Conservation (phyloP, 2,113 vertebrate genomes). For the Otolemur garnettii region DNA sequence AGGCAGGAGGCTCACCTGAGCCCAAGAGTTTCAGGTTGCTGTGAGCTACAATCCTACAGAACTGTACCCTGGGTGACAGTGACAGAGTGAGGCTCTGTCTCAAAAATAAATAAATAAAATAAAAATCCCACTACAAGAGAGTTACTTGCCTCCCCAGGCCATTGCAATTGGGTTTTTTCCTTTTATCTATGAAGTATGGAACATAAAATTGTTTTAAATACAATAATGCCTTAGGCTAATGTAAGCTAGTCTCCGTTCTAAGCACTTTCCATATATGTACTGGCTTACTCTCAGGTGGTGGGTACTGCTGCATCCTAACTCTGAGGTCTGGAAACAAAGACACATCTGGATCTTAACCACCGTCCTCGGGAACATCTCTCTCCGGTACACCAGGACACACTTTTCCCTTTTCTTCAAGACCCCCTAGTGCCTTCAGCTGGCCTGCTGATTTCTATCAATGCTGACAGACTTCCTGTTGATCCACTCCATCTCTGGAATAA, state of each 20-base stretch:
- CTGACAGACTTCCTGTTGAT: not conserved
- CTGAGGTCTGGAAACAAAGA: not conserved
- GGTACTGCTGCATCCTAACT: not conserved
- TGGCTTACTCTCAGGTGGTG: not conserved
- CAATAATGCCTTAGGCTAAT: not conserved
- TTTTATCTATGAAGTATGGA: no score
- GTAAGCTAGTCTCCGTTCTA: not conserved
- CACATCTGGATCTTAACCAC: not conserved
- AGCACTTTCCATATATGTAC: not conserved
- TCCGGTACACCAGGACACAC: not conserved
- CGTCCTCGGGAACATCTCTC: not conserved
- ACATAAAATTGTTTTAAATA: not conserved
- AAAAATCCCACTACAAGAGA: not conserved
- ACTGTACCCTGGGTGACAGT: no score
- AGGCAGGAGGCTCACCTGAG: no score
- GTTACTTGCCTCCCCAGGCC: not conserved
- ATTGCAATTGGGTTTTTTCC: constrained; percentile 18
- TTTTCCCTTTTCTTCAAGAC: not conserved
- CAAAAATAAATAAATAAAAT: not conserved
- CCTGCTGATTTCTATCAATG: not conserved
- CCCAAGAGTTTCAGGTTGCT: no score
- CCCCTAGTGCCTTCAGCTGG: not conserved
- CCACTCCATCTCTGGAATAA: not conserved
- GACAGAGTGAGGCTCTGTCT: no score
- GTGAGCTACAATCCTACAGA: no score